A percentile compares a stretch with the other conserved stretches of the same genome.
phyloP scores from a whole-genome alignment of 2,797 vertebrate species.

The Mallotus villosus region DNA sequence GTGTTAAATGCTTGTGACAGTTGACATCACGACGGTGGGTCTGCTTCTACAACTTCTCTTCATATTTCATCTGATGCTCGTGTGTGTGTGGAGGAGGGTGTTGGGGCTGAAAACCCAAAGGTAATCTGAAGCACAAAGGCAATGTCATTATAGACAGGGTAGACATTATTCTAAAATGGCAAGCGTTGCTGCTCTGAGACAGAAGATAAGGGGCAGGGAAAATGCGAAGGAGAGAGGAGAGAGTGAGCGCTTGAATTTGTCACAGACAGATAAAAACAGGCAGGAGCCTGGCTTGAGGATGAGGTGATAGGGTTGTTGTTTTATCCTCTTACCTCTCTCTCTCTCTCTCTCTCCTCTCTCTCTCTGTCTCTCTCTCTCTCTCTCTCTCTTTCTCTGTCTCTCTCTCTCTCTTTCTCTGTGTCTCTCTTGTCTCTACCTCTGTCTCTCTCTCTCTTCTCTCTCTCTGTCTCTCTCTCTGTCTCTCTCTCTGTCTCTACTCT shows the following conservation, averaged over 20 bases:
- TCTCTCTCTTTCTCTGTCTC: slow-evolving; percentile 33
- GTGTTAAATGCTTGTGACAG: background rate
- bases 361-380: slow-evolving; percentile 33
- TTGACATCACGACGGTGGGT: slow-evolving; percentile 2
- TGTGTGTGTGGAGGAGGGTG: slow-evolving; percentile 38
- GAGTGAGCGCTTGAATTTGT: slow-evolving; percentile 78
- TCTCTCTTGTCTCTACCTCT: slow-evolving; percentile 53
- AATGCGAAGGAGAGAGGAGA: slow-evolving; percentile 42
- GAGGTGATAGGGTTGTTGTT: slow-evolving; percentile 61
- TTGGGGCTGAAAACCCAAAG: slow-evolving; percentile 68
- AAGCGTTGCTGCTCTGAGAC: slow-evolving; percentile 77
- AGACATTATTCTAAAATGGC: slow-evolving; percentile 80
- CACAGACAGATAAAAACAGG: slow-evolving; percentile 78
- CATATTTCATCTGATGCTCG: slow-evolving; percentile 56
- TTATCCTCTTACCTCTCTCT: slow-evolving; percentile 24
- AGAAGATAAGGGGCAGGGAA: slow-evolving; percentile 80
- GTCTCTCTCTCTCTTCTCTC: slow-evolving; percentile 39
- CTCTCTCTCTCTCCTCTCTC: slow-evolving; percentile 6
- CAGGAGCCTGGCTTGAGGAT: slow-evolving; percentile 66
- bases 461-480: slow-evolving; percentile 41
- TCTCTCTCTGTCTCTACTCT: too few species aligned
- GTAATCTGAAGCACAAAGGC: slow-evolving; percentile 79
- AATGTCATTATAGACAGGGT: slow-evolving; percentile 78
- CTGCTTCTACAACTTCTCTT: slow-evolving; percentile 42
- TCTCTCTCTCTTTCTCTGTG: slow-evolving; percentile 21